Evolutionary conservation across 2,888 invertebrate genomes (phyloP).

Genomic region (Lymantria monacha): DNA sequence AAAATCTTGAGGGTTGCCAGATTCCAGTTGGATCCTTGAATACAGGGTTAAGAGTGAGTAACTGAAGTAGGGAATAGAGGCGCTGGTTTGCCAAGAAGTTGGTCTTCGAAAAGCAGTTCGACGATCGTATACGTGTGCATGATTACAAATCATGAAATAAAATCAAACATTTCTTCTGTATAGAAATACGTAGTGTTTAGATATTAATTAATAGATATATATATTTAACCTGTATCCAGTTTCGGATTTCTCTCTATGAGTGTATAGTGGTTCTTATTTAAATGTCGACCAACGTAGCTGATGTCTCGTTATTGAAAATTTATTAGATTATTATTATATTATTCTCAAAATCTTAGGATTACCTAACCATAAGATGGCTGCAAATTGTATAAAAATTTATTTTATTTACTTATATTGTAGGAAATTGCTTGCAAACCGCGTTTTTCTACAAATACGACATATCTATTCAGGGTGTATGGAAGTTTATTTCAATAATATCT

Average conservation of each 20-base stretch:
- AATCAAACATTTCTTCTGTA: slow-evolving; percentile 75
- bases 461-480: slow-evolving; percentile 70
- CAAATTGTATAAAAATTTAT: slow-evolving; percentile 75
- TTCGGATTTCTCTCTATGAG: slow-evolving; percentile 82
- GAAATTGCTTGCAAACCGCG: slow-evolving; percentile 70
- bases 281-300: slow-evolving; percentile 81
- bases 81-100: slow-evolving; percentile 57
- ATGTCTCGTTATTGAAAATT: slow-evolving; percentile 80
- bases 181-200: slow-evolving; percentile 73
- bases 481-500: slow-evolving; percentile 38
- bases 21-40: slow-evolving; percentile 47
- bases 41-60: slow-evolving; percentile 68
- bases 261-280: slow-evolving; percentile 81
- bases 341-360: slow-evolving; percentile 75
- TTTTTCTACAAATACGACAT: slow-evolving; percentile 61
- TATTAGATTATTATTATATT: slow-evolving; percentile 79
- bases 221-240: slow-evolving; percentile 80
- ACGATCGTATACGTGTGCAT: slow-evolving; percentile 80
- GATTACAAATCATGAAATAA: slow-evolving; percentile 77
- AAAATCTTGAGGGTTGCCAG: slow-evolving; percentile 42
- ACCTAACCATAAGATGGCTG: slow-evolving; percentile 79
- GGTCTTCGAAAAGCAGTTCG: slow-evolving; percentile 77
- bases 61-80: slow-evolving; percentile 48
- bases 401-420: slow-evolving; percentile 78
- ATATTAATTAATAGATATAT: slow-evolving; percentile 79